Evolutionary conservation across 2,888 invertebrate genomes (phyloP).

Genomic region (Orgyia antiqua): DNA sequence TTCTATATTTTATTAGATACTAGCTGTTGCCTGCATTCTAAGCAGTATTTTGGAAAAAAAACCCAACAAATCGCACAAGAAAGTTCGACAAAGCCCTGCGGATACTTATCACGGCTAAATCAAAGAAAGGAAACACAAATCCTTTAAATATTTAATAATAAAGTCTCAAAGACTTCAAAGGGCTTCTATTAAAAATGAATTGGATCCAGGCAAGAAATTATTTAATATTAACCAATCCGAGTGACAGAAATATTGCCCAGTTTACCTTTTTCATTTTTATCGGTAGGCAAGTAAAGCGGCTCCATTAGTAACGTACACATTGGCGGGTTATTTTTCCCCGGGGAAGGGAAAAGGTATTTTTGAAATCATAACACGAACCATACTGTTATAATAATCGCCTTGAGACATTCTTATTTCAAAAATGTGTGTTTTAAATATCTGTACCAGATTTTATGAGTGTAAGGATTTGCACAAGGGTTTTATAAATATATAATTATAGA

Average conservation of each 20-base stretch:
- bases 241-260: slow-evolving; percentile 9
- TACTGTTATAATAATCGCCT: slow-evolving; percentile 4
- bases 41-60: no score
- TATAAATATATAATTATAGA: no score
- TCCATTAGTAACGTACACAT: slow-evolving; percentile 38
- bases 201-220: slow-evolving; percentile 7
- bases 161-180: slow-evolving; percentile 4
- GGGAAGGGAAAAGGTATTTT: slow-evolving; percentile 4
- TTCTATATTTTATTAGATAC: no score
- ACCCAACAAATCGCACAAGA: no score
- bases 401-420: no score
- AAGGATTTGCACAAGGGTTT: no score
- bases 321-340: slow-evolving; percentile 23
- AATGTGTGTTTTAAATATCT: no score
- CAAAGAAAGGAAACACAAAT: slow-evolving; percentile 4
- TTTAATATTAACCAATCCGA: slow-evolving; percentile 8
- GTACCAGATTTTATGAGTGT: no score
- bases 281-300: slow-evolving; percentile 12
- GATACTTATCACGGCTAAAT: slow-evolving; percentile 1
- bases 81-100: no score
- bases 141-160: slow-evolving; percentile 8
- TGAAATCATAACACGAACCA: slow-evolving; percentile 6
- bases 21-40: no score
- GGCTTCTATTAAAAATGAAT: slow-evolving; percentile 9
- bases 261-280: slow-evolving; percentile 17